These are phyloP conservation scores for Amorpha juglandis DNA, from an alignment of 2,888 invertebrate species.

Conservation along the genomic window DNA sequence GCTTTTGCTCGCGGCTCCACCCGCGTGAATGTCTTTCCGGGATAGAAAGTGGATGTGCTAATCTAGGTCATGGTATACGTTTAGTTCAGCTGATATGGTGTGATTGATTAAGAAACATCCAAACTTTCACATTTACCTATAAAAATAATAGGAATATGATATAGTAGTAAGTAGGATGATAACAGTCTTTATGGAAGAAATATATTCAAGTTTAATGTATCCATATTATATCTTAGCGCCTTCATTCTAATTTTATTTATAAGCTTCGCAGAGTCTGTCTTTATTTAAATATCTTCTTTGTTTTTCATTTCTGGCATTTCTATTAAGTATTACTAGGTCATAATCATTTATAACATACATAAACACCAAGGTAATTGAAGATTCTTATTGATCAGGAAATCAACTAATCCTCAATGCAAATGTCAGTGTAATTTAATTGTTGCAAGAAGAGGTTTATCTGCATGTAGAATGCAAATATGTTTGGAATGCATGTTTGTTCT, in stretches of 20 bases:
- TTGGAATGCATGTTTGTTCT: conserved; percentile 39
- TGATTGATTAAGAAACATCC: too few relatives aligned
- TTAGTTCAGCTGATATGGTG: too few relatives aligned
- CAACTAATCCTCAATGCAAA: conserved; percentile 10
- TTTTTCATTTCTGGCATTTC: not conserved
- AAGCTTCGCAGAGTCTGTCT: not conserved
- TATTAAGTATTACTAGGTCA: not conserved
- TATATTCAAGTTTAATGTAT: too few relatives aligned
- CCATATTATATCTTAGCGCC: not conserved
- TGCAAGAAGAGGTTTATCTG: conserved; percentile 36
- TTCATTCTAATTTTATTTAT: not conserved
- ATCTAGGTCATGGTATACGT: too few relatives aligned
- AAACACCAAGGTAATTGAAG: not conserved
- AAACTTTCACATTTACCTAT: too few relatives aligned
- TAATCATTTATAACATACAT: conserved; percentile 12
- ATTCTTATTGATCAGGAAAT: conserved; percentile 23
- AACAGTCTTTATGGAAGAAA: too few relatives aligned
- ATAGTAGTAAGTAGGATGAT: too few relatives aligned
- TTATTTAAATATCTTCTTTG: not conserved
- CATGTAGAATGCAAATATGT: conserved; percentile 37
- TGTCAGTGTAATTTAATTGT: conserved; percentile 25
- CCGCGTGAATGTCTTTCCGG: too few relatives aligned
- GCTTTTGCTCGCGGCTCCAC: too few relatives aligned
- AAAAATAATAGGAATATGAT: too few relatives aligned
- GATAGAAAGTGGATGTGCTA: too few relatives aligned